Evolutionary conservation across 2,888 invertebrate genomes (phyloP).

Genomic region (Idaea biselata): DNA sequence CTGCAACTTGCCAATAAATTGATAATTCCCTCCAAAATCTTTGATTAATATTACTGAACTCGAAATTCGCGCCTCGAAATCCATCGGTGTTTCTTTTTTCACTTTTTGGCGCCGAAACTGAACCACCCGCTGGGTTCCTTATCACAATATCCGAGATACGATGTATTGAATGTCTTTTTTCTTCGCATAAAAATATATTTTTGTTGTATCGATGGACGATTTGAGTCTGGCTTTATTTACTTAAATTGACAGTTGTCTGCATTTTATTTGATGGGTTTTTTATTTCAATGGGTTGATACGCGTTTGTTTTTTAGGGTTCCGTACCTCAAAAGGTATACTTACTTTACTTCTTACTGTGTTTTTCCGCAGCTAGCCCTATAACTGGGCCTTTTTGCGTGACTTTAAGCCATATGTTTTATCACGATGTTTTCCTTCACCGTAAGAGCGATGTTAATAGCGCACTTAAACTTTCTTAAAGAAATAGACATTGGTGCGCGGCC

Average conservation of each 20-base stretch:
- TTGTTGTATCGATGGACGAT: conserved; percentile 37
- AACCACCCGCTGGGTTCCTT: conserved; percentile 46
- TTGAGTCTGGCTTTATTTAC: conserved; percentile 25
- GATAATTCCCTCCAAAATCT: conserved; percentile 34
- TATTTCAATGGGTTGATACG: conserved; percentile 5
- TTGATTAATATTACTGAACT: conserved; percentile 42
- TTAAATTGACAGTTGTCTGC: neutral
- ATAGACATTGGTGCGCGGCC: too few relatives aligned
- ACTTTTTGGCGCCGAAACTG: conserved; percentile 53
- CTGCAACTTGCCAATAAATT: conserved; percentile 21
- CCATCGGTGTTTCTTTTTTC: conserved; percentile 48
- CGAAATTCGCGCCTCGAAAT: conserved; percentile 37
- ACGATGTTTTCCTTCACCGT: too few relatives aligned
- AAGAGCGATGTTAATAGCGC: too few relatives aligned
- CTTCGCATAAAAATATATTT: conserved; percentile 44
- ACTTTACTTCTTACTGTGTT: too few relatives aligned
- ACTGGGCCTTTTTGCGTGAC: too few relatives aligned
- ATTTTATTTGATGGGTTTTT: neutral
- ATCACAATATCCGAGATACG: conserved; percentile 54
- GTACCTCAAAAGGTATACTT: too few relatives aligned
- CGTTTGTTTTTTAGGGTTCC: neutral
- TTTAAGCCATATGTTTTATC: too few relatives aligned
- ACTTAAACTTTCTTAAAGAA: too few relatives aligned
- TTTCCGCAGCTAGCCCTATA: too few relatives aligned
- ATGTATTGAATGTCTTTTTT: conserved; percentile 39